Evolutionary conservation across 2,888 invertebrate genomes (phyloP).

Genomic region (Aspidapion aeneum): DNA sequence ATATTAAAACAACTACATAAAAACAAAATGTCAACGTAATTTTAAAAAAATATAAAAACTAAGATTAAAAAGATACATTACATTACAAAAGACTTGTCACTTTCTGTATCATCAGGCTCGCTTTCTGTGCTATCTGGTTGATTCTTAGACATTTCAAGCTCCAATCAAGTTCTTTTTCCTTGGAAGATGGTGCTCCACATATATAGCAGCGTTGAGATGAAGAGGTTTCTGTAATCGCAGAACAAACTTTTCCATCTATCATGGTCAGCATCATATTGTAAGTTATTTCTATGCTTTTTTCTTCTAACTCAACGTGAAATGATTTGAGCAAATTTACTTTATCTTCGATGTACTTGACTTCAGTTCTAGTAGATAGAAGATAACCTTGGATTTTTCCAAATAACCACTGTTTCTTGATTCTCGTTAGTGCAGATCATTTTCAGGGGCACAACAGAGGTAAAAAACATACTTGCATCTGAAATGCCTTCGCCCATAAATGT

Average conservation of each 20-base stretch:
- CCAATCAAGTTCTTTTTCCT: no score
- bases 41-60: no score
- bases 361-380: slow-evolving; percentile 5
- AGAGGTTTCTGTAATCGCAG: not conserved
- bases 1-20: no score
- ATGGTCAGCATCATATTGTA: not conserved
- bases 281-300: not conserved
- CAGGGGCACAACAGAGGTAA: slow-evolving; percentile 5
- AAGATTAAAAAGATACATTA: no score
- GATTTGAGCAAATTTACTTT: not conserved
- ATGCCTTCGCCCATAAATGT: slow-evolving; percentile 1
- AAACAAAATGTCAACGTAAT: no score
- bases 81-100: no score
- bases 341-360: slow-evolving; percentile 7
- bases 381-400: slow-evolving; percentile 12
- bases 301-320: not conserved
- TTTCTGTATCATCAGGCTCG: no score
- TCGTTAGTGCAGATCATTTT: not conserved
- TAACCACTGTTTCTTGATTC: not conserved
- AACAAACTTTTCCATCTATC: slow-evolving; percentile 9
- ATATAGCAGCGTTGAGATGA: slow-evolving; percentile 5
- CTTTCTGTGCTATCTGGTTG: no score
- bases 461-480: slow-evolving; percentile 5
- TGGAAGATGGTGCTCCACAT: slow-evolving; percentile 13
- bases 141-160: no score